Base-by-base conservation (phyloP, 1,140 invertebrate genomes). In the Hyposmocoma kahamanoa region DNA sequence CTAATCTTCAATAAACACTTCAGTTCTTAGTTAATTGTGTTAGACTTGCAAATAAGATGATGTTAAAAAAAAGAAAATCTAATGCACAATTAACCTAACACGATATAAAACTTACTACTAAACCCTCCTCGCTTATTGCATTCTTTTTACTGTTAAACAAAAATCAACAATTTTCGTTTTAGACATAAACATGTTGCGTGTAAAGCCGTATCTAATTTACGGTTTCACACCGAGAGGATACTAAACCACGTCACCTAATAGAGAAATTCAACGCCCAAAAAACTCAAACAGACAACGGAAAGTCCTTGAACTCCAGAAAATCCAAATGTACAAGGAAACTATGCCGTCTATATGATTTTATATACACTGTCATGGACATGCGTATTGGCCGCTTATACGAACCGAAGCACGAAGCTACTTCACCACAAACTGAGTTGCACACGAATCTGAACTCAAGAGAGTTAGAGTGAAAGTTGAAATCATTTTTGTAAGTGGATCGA, bases 251-350 rank as follows among this genome's bases (percentile, higher is more conserved):
- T 36, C 32, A 36, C 32, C 32, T 42, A 52, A 49, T 55, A 52
- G 26, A 56, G 50, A 50, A 28, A 48, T 54, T 50, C 47, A 44
- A 53, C 38, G 43, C 22, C 47, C 39, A 56, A 69, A 50, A 69
- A 71, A 71, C 67, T 79, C 65, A 65, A 74, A 70, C 56, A 71
- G 72, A 81, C 69, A 80, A 67, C 56, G 41, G 43, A 47, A 70
- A 82, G 77, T 80, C 81, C 81, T 85, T 85, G 81, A 85, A 83
- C 79, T 80, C 79, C 58, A 67, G 54, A 70, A 82, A 84, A 80
- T 73, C 70, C 50, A 72, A 85, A 83, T 73, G 70, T 72, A 80
- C 67, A 79, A 73, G 73, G 75, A 83, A 84, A 83, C 77, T 80
- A 76, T 81, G 71, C 66, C 59, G 54, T 67, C 72, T 79, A 75